Base-by-base conservation (phyloP, 2,113 vertebrate genomes). In the Pseudorasbora parva region DNA sequence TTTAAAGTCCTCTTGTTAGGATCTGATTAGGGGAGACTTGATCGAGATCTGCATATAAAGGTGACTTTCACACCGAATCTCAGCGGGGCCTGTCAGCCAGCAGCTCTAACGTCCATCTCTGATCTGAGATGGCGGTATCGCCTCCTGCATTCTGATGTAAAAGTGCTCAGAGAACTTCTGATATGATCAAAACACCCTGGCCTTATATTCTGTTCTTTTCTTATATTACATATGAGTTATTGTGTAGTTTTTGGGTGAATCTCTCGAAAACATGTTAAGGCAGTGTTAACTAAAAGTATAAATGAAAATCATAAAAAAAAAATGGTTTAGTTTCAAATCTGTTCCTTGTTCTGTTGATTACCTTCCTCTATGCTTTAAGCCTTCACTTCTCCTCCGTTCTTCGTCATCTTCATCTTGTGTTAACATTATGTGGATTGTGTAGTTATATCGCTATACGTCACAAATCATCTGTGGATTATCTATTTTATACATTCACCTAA, bases 11-110 rank as follows among this genome's bases (percentile, higher is more conserved):
- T 25, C 45, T 74, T 51, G 71, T 74, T 74, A 33, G 17, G 73
- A 51, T 75, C 30, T 75, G 73, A 75, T 75, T 54, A n/a, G 73
- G 23, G 4, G 71, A 74, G 47, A 11, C 43, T 54, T 51, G 72
- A 11, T 19, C 14, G 15, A 54, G 47, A 75, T 30, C 14, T 30
- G 49, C 73, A 75, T 51, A 3, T 75, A 56, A 75, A 75, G 45
- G 25, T 75, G 43, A 25, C 72, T 74, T 74, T 74, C 45, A 54
- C 25, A 17, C 25, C 3, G 23, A 47, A 23, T 17, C 15, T 51
- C 25, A 33, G 47, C 21, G 25, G 47, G 54, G 14, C 25, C 47
- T 19, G 64, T 68, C 72, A 17, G 72, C 23, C 72, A 9, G 17
- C 25, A 25, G 37, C 47, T 72, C 14, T 25, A 47, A 25, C 43